phyloP scores from a whole-genome alignment of 2,113 vertebrate genomes.

The Ptilorrhoa leucosticta region DNA sequence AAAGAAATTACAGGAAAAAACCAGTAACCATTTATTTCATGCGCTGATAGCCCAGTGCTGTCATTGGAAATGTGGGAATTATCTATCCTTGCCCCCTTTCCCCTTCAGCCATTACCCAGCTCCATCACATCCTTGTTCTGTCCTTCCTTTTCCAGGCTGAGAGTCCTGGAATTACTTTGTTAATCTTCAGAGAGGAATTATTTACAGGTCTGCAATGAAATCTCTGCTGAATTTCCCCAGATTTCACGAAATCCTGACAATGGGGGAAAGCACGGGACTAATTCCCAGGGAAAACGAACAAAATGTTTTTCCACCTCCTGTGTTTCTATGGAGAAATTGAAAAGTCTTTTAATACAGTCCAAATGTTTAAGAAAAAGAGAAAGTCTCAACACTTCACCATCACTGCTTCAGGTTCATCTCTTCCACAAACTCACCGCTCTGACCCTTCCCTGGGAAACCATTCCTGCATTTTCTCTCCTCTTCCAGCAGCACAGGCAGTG shows the following conservation, averaged over 20 bases:
- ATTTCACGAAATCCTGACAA: neutral
- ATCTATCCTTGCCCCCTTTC: neutral
- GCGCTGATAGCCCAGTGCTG: neutral
- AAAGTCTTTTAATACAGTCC: neutral
- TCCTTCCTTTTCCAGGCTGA: neutral
- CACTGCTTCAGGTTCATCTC: neutral
- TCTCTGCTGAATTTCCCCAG: neutral
- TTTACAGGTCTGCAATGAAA: neutral
- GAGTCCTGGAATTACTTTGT: neutral
- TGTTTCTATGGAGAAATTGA: neutral
- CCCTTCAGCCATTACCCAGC: neutral
- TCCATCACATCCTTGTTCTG: neutral
- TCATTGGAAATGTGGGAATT: neutral
- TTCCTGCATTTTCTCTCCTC: neutral
- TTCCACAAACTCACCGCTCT: neutral
- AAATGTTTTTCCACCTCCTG: neutral
- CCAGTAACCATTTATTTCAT: neutral
- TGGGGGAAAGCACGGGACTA: rapidly evolving
- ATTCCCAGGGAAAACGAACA: neutral
- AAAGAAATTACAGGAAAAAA: rapidly evolving
- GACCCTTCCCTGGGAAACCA: neutral
- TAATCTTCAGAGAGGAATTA: neutral
- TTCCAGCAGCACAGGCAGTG: neutral
- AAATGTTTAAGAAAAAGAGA: neutral
- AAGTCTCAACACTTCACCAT: neutral